Evolutionary conservation across 2,888 invertebrate species (phyloP).

Genomic region (Tupiocoris notatus): DNA sequence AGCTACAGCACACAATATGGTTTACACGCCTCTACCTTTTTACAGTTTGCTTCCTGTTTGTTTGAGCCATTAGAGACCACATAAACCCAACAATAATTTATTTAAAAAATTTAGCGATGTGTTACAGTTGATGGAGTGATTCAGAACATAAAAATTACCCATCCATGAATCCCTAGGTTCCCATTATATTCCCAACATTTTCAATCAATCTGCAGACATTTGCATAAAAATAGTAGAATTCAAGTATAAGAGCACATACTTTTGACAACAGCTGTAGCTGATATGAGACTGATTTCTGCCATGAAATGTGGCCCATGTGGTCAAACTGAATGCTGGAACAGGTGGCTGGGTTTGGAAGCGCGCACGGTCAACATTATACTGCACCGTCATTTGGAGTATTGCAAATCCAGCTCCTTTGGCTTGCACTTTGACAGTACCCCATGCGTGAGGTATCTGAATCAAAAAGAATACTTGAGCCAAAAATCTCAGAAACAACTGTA

Average conservation of each 20-base stretch:
- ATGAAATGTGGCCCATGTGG: conserved; percentile 70
- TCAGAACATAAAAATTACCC: too few relatives aligned
- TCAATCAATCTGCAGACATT: too few relatives aligned
- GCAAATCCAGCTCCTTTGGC: conserved; percentile 93
- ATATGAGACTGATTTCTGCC: conserved; percentile 94
- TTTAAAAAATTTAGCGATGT: too few relatives aligned
- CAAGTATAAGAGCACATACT: conserved; percentile 63
- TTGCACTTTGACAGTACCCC: conserved; percentile 90
- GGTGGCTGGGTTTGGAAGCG: conserved; percentile 85
- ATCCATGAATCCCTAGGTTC: too few relatives aligned
- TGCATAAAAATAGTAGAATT: too few relatives aligned
- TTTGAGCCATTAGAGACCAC: too few relatives aligned
- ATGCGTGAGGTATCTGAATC: conserved; percentile 79
- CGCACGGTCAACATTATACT: conserved; percentile 84
- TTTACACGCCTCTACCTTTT: too few relatives aligned
- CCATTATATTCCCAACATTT: too few relatives aligned
- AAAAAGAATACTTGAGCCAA: neutral
- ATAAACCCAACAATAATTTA: too few relatives aligned
- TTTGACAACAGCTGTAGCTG: conserved; percentile 80
- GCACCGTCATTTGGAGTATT: conserved; percentile 87
- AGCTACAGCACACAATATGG: too few relatives aligned
- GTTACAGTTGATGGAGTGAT: too few relatives aligned
- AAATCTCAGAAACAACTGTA: neutral
- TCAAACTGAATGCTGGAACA: conserved; percentile 73
- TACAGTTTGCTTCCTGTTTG: too few relatives aligned